Base-by-base conservation (phyloP, 1,140 invertebrate species). In the Cepaea nemoralis region DNA sequence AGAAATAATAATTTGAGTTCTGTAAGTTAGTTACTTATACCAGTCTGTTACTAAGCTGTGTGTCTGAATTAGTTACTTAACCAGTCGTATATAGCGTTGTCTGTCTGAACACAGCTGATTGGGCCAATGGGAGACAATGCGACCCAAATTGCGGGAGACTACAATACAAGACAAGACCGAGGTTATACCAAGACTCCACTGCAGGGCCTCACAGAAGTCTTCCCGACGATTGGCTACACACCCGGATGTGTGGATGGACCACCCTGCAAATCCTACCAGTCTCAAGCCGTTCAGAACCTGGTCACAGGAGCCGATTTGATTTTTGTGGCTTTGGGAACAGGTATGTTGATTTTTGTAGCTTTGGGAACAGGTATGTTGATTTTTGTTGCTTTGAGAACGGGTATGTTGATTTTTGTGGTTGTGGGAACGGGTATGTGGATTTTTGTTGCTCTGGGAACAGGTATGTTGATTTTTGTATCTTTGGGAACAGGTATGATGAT, bases 91-190 rank as follows among this genome's bases (percentile, higher is more conserved):
- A 55, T 63, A 5, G 27, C 33, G 27, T 3, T 63, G 5, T 63
- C 27, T 63, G 2, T 63, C 27, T 63, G n/a, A 31, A 63, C 27
- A 6, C 22, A 90, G 89, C 82, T 91, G 45, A 77, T 91, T 16
- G 91, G 91, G 14, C 91, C 91, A 59, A 88, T 91, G 85, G 90
- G 90, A 63, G 84, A 91, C 48, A 90, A 91, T 78, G 75, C 82
- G 14, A 63, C 67, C 6, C 88, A 91, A 75, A 79, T 88, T 82
- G 50, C 73, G 86, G 16, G 86, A 87, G 75, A 80, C 85, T 66
- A 63, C 37, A 59, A 24, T 37, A 10, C 74, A 79, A 14, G 86
- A 80, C 76, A 87, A 83, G 5, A 86, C 80, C 1, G 19, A 33
- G 50, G 73, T 50, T 75, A 50, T 50, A 50, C 31, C 42, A 75